These are phyloP conservation scores for Meta bourneti DNA, from an alignment of 2,888 invertebrate species.

Conservation along the genomic window DNA sequence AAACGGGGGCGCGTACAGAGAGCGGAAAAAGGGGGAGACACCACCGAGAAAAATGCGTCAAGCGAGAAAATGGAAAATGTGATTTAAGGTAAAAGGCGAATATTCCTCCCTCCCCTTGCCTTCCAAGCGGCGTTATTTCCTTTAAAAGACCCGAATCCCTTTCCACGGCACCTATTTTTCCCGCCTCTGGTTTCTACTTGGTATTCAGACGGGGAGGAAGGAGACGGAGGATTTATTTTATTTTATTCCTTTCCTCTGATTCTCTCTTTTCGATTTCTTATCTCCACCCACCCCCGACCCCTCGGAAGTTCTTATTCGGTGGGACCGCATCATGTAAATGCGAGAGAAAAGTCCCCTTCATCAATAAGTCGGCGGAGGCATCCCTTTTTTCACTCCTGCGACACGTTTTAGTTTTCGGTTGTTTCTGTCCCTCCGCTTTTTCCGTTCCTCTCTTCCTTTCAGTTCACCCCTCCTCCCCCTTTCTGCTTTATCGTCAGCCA, in stretches of 20 bases:
- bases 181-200: slow-evolving; percentile 50
- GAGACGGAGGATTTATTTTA: slow-evolving; percentile 28
- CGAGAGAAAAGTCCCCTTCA: slow-evolving; percentile 33
- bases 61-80: slow-evolving; percentile 65
- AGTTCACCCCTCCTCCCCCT: not conserved
- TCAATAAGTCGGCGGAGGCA: slow-evolving; percentile 51
- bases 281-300: slow-evolving; percentile 19
- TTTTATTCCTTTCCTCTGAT: slow-evolving; percentile 35
- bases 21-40: not conserved
- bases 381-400: not conserved
- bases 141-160: slow-evolving; percentile 50
- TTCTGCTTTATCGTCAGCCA: slow-evolving; percentile 19
- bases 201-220: slow-evolving; percentile 25
- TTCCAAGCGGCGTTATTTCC: slow-evolving; percentile 56
- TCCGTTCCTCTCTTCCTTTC: slow-evolving; percentile 6
- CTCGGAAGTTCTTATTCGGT: slow-evolving; percentile 4
- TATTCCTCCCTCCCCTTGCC: slow-evolving; percentile 23
- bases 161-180: slow-evolving; percentile 67
- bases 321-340: slow-evolving; percentile 63
- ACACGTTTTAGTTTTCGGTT: not conserved
- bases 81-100: slow-evolving; percentile 64
- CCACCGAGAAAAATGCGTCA: slow-evolving; percentile 38
- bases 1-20: not conserved
- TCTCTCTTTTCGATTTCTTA: slow-evolving; percentile 10
- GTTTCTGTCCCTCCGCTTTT: too few relatives aligned